These are phyloP conservation scores for Gryon sp. DNA, from an alignment of 1,140 invertebrate species.

Conservation along the genomic window DNA sequence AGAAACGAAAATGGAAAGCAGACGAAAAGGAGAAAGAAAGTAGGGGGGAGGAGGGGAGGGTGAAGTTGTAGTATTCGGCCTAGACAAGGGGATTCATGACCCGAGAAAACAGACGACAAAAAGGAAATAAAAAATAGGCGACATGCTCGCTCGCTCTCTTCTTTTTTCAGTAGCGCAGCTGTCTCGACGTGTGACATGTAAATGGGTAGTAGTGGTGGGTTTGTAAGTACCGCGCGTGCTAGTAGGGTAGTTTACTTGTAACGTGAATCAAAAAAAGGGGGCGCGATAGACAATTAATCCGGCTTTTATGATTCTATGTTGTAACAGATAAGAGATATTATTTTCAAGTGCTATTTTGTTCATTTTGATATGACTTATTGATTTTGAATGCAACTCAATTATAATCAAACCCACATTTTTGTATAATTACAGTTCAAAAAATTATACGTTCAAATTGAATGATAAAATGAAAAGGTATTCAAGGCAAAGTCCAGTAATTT, in stretches of 20 bases:
- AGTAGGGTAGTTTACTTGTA: constrained; percentile 6
- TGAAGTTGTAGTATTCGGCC: constrained; percentile 19
- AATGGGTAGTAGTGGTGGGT: constrained; percentile 17
- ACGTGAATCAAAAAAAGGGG: constrained; percentile 12
- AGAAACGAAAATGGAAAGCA: constrained; percentile 11
- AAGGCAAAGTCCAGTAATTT: no score
- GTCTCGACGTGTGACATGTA: constrained; percentile 43
- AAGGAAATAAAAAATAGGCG: constrained; percentile 7
- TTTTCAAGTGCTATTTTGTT: no score
- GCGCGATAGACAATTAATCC: constrained; percentile 1
- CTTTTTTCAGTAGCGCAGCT: constrained; percentile 19
- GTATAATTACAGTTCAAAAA: no score
- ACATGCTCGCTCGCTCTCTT: no score
- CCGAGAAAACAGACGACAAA: constrained; percentile 31
- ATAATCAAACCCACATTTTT: no score
- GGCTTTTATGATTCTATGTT: neutral
- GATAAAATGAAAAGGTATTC: no score
- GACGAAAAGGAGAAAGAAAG: neutral
- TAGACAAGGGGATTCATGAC: constrained; percentile 52
- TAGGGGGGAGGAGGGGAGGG: neutral
- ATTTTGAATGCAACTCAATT: no score
- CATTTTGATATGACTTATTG: no score
- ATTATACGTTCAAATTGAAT: no score
- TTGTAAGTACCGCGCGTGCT: constrained; percentile 20
- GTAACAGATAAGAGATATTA: no score